Evolutionary conservation across 2,797 vertebrate genomes (phyloP).

Genomic region (Enoplosus armatus): DNA sequence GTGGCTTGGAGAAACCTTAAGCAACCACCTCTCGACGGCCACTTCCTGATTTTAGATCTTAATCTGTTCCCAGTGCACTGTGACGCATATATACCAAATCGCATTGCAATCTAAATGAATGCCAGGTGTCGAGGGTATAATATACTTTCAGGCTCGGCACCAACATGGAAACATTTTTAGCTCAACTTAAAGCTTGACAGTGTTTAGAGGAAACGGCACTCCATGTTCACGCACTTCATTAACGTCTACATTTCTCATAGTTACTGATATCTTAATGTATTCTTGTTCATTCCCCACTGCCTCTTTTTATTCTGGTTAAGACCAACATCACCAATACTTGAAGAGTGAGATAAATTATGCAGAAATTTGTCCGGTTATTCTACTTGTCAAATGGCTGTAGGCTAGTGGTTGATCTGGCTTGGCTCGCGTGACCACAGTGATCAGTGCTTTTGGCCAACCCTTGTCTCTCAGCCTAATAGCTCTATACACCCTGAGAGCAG

Average conservation of each 20-base stretch:
- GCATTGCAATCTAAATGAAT: not conserved
- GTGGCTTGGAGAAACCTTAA: not conserved
- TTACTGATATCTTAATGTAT: conserved; percentile 8
- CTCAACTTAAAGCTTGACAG: not conserved
- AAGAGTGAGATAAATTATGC: conserved; percentile 32
- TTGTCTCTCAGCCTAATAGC: conserved; percentile 68
- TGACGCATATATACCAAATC: not conserved
- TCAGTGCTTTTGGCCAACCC: conserved; percentile 69
- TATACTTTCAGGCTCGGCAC: not conserved
- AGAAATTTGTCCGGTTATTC: conserved; percentile 37
- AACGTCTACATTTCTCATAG: conserved; percentile 10
- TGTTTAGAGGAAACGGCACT: not conserved
- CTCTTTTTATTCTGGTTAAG: conserved; percentile 18
- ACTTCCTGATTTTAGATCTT: not conserved
- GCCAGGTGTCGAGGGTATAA: not conserved
- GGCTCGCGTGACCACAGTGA: conserved; percentile 58
- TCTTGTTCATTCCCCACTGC: not conserved
- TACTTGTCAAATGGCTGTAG: conserved; percentile 50
- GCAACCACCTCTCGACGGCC: not conserved
- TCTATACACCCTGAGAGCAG: conserved; percentile 68
- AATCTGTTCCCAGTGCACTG: not conserved
- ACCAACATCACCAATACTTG: conserved; percentile 6
- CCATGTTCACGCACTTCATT: conserved; percentile 7
- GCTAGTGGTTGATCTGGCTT: conserved; percentile 61
- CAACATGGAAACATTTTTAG: not conserved